A percentile compares a stretch with the other conserved stretches of the same genome.
These are phyloP conservation scores for Brevimyrus niger DNA, from an alignment of 2,113 vertebrate genomes.

Conservation along the genomic window DNA sequence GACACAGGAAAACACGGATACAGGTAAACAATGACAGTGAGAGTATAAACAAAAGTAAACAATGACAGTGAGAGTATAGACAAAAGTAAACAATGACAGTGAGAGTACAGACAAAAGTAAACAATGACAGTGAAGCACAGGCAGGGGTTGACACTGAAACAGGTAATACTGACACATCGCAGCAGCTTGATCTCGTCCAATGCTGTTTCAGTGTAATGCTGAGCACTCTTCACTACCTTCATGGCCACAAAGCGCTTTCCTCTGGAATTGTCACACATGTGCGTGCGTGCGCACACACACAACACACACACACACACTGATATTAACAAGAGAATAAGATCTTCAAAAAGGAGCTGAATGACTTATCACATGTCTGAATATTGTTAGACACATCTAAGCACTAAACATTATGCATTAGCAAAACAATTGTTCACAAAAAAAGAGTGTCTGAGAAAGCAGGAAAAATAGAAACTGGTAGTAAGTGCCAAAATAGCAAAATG, in stretches of 20 bases:
- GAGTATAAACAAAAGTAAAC: neutral
- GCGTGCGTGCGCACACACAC: neutral
- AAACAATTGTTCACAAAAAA: neutral
- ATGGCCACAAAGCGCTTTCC: slow-evolving; percentile 58
- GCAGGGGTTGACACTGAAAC: neutral
- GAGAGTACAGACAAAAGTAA: neutral
- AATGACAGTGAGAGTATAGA: neutral
- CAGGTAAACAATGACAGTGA: neutral
- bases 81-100: neutral
- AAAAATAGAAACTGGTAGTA: neutral
- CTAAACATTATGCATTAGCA: neutral
- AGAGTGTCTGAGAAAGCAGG: neutral
- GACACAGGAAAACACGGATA: neutral
- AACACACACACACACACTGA: neutral
- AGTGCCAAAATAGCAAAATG: neutral
- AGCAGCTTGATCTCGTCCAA: slow-evolving; percentile 81
- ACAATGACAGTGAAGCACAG: neutral
- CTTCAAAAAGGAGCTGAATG: neutral
- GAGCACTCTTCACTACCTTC: slow-evolving; percentile 80
- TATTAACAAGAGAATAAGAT: neutral
- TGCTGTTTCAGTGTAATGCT: slow-evolving; percentile 76
- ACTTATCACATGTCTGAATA: neutral
- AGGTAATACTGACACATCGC: slow-evolving; percentile 54
- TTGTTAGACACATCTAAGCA: neutral
- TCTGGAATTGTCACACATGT: slow-evolving; percentile 36